A percentile compares a stretch with the other conserved stretches of the same genome.
Conservation (phyloP, 2,888 invertebrate genomes). For the Nezara viridula region DNA sequence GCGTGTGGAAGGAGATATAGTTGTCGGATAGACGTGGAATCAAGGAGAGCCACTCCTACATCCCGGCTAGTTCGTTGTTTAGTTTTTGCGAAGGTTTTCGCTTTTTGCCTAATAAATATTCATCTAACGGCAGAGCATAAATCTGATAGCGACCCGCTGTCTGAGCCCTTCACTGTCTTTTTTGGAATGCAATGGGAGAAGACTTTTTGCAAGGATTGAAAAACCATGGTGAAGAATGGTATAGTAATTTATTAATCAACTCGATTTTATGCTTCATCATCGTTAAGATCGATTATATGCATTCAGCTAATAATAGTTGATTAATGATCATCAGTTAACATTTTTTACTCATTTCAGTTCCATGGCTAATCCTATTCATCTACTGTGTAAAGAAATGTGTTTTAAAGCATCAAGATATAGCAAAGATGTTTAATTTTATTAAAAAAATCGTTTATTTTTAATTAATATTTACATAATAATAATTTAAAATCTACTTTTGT, state of each 20-base stretch:
- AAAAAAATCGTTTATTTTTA: too few species aligned
- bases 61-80: not conserved
- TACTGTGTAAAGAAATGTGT: too few species aligned
- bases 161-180: not conserved
- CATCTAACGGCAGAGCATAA: not conserved
- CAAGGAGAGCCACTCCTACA: conserved; percentile 37
- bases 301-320: not conserved
- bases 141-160: conserved; percentile 11
- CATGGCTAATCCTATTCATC: too few species aligned
- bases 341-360: not conserved
- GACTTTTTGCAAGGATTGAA: not conserved
- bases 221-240: not conserved
- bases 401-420: not conserved
- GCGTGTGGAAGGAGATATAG: not conserved
- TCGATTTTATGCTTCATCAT: not conserved
- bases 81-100: conserved; percentile 25
- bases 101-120: conserved; percentile 43
- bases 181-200: not conserved
- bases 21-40: not conserved
- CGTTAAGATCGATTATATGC: not conserved
- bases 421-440: not conserved
- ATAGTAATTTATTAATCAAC: not conserved
- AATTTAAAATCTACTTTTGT: too few species aligned
- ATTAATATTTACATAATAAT: too few species aligned
- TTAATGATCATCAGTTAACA: not conserved